Evolutionary conservation across 2,113 vertebrate species (phyloP).

Genomic region (Cyphomyrus discorhynchus): DNA sequence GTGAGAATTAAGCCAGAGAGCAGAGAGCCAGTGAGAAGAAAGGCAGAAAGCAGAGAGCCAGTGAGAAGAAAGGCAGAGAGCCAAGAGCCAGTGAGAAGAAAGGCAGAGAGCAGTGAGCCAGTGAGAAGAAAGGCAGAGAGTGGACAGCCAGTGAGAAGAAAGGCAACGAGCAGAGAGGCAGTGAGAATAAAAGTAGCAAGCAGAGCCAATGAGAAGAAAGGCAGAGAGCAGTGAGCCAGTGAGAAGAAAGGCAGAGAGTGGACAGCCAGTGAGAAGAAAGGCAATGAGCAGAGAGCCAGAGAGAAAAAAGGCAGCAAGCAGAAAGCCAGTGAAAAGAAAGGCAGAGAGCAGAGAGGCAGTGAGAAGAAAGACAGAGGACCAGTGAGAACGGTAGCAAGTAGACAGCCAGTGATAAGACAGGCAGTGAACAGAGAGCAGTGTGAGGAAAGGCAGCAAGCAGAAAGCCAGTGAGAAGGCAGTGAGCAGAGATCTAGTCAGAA

Average conservation of each 20-base stretch:
- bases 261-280: too few species aligned
- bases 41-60: background rate
- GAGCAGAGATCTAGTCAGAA: too few species aligned
- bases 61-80: background rate
- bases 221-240: background rate
- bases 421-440: too few species aligned
- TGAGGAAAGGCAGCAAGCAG: too few species aligned
- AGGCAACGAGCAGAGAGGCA: background rate
- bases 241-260: background rate
- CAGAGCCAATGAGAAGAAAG: background rate
- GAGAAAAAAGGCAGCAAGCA: too few species aligned
- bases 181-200: background rate
- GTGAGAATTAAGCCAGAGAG: background rate
- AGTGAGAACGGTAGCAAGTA: background rate
- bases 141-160: background rate
- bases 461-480: too few species aligned
- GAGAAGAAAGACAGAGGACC: background rate
- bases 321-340: too few species aligned
- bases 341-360: too few species aligned
- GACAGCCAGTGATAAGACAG: too few species aligned
- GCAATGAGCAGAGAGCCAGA: too few species aligned
- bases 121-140: background rate
- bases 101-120: background rate
- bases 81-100: background rate
- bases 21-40: background rate